These are phyloP conservation scores for Dermatophagoides farinae DNA, from an alignment of 1,140 invertebrate species.

Conservation along the genomic window DNA sequence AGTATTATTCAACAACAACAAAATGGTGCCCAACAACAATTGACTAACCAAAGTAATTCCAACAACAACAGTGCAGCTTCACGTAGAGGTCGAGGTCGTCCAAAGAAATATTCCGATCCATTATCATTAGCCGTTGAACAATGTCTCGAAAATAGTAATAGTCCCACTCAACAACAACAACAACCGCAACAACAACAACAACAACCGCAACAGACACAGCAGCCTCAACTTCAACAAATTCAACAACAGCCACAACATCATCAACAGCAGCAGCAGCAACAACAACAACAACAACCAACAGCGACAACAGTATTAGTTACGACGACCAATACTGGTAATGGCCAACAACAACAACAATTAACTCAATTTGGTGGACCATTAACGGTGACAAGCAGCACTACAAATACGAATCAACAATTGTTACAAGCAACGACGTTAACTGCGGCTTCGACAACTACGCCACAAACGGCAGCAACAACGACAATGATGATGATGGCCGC, in stretches of 20 bases:
- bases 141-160: constrained; percentile 5
- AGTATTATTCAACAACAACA: background rate
- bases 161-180: background rate
- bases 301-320: too few species aligned
- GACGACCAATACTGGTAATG: too few species aligned
- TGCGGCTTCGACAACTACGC: background rate
- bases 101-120: constrained; percentile 6
- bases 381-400: too few species aligned
- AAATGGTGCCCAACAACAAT: background rate
- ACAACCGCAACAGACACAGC: too few species aligned
- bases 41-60: background rate
- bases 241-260: too few species aligned
- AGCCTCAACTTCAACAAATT: background rate
- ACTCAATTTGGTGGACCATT: too few species aligned
- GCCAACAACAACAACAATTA: too few species aligned
- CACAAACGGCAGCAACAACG: background rate
- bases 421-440: too few species aligned
- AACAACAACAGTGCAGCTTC: background rate
- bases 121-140: background rate
- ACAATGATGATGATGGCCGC: background rate
- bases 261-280: background rate
- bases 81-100: background rate
- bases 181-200: background rate
- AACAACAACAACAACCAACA: background rate
- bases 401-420: too few species aligned